Conservation (phyloP, 2,113 vertebrate genomes). For the Nothocercus julius region DNA sequence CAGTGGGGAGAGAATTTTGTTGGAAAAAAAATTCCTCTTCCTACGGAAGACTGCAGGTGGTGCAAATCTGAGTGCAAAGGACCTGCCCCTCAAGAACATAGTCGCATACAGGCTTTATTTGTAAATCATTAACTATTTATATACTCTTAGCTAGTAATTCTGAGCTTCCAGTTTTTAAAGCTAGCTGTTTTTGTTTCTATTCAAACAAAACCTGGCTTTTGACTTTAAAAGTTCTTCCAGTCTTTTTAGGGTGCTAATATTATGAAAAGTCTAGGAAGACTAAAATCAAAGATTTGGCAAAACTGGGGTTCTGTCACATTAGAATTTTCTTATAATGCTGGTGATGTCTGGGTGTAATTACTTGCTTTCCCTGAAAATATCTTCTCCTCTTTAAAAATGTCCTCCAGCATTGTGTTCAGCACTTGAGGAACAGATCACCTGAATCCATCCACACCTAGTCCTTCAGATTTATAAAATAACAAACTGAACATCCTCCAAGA, state of each 20-base stretch:
- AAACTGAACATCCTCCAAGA: background rate
- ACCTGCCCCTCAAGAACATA: background rate
- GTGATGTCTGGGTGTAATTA: background rate
- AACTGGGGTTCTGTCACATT: background rate
- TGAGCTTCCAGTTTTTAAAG: background rate
- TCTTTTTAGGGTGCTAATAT: background rate
- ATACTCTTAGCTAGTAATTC: background rate
- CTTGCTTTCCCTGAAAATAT: background rate
- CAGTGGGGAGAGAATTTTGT: fast-evolving
- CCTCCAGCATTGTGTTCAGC: background rate
- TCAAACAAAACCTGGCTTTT: background rate
- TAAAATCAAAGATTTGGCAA: background rate
- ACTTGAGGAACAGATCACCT: no score
- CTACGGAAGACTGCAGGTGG: background rate
- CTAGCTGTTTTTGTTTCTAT: background rate
- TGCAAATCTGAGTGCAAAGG: background rate
- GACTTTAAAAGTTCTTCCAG: background rate
- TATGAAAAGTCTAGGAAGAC: background rate
- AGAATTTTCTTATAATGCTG: background rate
- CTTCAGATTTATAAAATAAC: background rate
- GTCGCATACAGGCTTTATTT: background rate
- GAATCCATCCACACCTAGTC: background rate
- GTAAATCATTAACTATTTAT: background rate
- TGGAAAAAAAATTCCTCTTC: background rate
- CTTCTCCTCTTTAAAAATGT: background rate